phyloP scores from a whole-genome alignment of 2,113 vertebrate species.

The Aepyceros melampus region DNA sequence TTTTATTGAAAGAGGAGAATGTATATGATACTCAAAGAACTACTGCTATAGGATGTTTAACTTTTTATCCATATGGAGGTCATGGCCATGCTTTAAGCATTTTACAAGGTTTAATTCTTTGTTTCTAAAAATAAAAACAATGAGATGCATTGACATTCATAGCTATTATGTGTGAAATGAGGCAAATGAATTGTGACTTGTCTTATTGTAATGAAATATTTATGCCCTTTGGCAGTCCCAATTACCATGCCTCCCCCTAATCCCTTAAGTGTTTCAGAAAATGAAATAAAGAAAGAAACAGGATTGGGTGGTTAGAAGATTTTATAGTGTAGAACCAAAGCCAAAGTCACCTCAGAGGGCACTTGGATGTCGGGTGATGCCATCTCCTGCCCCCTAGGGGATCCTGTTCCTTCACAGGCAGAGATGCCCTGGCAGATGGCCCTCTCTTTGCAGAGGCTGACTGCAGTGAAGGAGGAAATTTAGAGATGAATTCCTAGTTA shows the following conservation, averaged over 20 bases:
- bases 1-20: slow-evolving; percentile 23
- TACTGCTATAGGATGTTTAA: not conserved
- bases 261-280: not conserved
- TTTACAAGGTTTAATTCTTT: slow-evolving; percentile 19
- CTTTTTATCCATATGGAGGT: slow-evolving; percentile 45
- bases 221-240: slow-evolving; percentile 59
- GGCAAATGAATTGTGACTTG: slow-evolving; percentile 47
- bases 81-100: slow-evolving; percentile 38
- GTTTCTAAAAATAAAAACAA: slow-evolving; percentile 56
- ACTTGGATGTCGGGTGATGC: not conserved
- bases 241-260: not conserved
- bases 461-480: not conserved
- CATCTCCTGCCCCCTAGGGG: not conserved
- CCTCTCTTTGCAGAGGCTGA: not conserved
- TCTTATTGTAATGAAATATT: slow-evolving; percentile 63
- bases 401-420: not conserved
- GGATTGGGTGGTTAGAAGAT: not conserved
- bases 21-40: not conserved
- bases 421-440: not conserved
- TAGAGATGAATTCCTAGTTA: not conserved
- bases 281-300: not conserved
- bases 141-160: slow-evolving; percentile 45
- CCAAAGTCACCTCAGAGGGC: not conserved
- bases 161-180: slow-evolving; percentile 29
- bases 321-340: slow-evolving; percentile 16